phyloP scores from a whole-genome alignment of 2,888 invertebrate species.

The Ptilodon capucinus region DNA sequence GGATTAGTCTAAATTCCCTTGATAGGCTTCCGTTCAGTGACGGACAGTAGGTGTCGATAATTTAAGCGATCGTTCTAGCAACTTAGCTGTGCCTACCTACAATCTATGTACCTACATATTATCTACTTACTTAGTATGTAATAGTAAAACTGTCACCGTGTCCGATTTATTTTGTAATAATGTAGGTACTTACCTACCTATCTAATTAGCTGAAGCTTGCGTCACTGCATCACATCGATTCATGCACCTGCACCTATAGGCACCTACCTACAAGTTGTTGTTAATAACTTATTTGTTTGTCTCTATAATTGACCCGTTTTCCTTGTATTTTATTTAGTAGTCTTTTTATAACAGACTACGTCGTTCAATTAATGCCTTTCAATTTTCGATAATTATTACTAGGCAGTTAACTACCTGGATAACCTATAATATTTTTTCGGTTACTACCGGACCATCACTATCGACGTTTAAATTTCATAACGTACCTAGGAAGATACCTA shows the following conservation, averaged over 20 bases:
- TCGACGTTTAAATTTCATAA: neutral
- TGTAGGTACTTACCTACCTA: too few species aligned
- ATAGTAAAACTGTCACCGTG: slow-evolving; percentile 9
- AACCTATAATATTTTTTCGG: neutral
- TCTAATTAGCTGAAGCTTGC: slow-evolving; percentile 39
- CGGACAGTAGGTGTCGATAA: too few species aligned
- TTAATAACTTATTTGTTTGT: slow-evolving; percentile 9
- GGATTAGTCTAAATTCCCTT: too few species aligned
- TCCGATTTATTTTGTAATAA: slow-evolving; percentile 31
- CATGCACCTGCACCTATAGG: slow-evolving; percentile 51
- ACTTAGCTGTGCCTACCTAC: too few species aligned
- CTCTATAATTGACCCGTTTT: slow-evolving; percentile 1
- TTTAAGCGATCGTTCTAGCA: too few species aligned
- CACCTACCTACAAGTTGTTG: slow-evolving; percentile 11
- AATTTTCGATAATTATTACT: neutral
- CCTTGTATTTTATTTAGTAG: too few species aligned
- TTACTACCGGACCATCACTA: neutral
- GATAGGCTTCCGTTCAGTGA: too few species aligned
- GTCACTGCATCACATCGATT: slow-evolving; percentile 43
- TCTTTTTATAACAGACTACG: neutral
- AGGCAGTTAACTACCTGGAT: neutral
- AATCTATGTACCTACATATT: too few species aligned
- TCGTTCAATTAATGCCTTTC: neutral
- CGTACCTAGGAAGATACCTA: slow-evolving; percentile 1
- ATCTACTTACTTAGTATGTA: slow-evolving; percentile 7